These are phyloP conservation scores for Etheostoma perlongum DNA, from an alignment of 2,797 vertebrate genomes.

Conservation along the genomic window DNA sequence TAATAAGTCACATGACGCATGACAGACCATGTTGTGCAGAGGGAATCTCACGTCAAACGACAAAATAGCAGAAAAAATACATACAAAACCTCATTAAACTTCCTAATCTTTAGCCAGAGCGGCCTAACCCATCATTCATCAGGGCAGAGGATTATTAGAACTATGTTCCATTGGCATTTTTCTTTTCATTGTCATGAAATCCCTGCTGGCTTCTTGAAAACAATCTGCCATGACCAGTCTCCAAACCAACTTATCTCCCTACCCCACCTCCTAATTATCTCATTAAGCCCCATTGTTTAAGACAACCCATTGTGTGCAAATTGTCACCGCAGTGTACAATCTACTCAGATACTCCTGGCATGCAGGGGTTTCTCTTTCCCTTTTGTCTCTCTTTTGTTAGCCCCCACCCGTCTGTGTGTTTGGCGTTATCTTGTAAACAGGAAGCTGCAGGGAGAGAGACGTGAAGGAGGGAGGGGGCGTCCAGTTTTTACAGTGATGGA, in stretches of 20 bases:
- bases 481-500: slow-evolving; percentile 39
- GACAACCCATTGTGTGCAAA: slow-evolving; percentile 32
- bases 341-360: slow-evolving; percentile 18
- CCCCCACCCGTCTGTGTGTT: slow-evolving; percentile 39
- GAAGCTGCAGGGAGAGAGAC: slow-evolving; percentile 68
- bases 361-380: slow-evolving; percentile 2
- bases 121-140: too few relatives aligned
- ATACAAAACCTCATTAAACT: too few relatives aligned
- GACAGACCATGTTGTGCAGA: too few relatives aligned
- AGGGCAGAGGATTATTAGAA: background rate
- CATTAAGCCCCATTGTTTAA: slow-evolving; percentile 45
- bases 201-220: slow-evolving; percentile 29
- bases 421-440: slow-evolving; percentile 77
- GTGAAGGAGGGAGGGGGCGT: slow-evolving; percentile 5
- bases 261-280: slow-evolving; percentile 36
- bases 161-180: slow-evolving; percentile 8
- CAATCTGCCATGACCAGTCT: slow-evolving; percentile 16
- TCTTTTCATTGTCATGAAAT: slow-evolving; percentile 11
- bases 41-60: too few relatives aligned
- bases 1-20: too few relatives aligned
- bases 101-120: too few relatives aligned
- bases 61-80: too few relatives aligned
- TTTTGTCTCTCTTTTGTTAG: slow-evolving; percentile 19
- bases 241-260: slow-evolving; percentile 21
- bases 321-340: slow-evolving; percentile 17